A percentile compares a stretch with the other conserved stretches of the same genome.
These are phyloP conservation scores for Herminia tarsipennalis DNA, from an alignment of 2,888 invertebrate species.

Conservation along the genomic window DNA sequence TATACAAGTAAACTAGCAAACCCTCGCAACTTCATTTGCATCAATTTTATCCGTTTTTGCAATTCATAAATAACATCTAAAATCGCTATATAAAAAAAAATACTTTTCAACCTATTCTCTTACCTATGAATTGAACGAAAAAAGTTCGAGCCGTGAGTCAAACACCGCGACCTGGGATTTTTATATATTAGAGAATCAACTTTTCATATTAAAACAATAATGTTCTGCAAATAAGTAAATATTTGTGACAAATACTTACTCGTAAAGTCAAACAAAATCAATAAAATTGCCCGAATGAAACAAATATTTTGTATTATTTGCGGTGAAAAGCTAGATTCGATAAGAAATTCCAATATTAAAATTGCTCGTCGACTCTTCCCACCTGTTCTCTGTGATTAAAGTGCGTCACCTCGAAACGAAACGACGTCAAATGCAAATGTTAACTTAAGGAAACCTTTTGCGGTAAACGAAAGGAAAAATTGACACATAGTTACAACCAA, in stretches of 20 bases:
- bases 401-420: conserved; percentile 71
- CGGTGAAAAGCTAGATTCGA: conserved; percentile 62
- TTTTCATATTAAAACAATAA: neutral
- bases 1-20: too few species aligned
- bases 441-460: conserved; percentile 70
- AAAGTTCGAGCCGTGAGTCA: too few species aligned
- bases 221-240: neutral
- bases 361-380: conserved; percentile 67
- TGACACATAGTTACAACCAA: conserved; percentile 59
- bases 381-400: conserved; percentile 82
- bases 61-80: too few species aligned
- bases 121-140: too few species aligned
- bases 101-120: too few species aligned
- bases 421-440: conserved; percentile 77
- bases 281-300: conserved; percentile 42
- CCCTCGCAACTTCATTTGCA: too few species aligned
- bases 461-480: conserved; percentile 67
- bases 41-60: too few species aligned
- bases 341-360: conserved; percentile 79
- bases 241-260: too few species aligned
- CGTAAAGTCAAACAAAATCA: too few species aligned
- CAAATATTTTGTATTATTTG: conserved; percentile 52
- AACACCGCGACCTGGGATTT: too few species aligned
- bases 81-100: too few species aligned
- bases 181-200: too few species aligned